Percentiles rank a stretch among this genome's conserved stretches.
Evolutionary conservation across 2,797 vertebrate genomes (phyloP).

Genomic region (Vespertilio murinus): DNA sequence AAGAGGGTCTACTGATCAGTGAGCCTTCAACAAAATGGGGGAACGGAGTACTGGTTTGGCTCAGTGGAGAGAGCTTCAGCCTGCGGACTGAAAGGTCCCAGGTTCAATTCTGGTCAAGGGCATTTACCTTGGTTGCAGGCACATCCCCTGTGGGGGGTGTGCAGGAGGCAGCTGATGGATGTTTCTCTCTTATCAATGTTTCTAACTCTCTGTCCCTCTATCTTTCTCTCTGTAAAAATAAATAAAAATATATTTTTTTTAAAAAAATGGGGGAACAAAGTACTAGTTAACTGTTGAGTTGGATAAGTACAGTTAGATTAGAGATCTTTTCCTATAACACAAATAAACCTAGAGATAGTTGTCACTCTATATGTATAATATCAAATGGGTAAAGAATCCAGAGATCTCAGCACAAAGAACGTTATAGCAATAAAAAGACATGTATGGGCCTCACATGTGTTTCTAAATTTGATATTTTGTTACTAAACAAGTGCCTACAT

Average conservation of each 20-base stretch:
- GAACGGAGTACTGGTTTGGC: neutral
- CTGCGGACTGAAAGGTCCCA: no score
- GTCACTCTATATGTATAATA: neutral
- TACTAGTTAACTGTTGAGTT: neutral
- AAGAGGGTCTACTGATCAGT: neutral
- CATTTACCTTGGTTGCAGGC: no score
- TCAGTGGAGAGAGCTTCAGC: no score
- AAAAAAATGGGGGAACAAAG: neutral
- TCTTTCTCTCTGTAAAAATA: no score
- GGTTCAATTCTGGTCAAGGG: no score
- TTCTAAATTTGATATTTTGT: conserved; percentile 14
- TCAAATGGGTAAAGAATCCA: neutral
- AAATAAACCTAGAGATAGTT: neutral
- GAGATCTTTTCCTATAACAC: neutral
- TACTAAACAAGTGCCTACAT: neutral
- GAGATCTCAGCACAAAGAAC: neutral
- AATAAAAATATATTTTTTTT: no score
- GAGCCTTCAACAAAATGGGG: neutral
- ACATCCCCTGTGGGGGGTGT: no score
- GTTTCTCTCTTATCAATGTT: no score
- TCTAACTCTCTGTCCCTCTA: no score
- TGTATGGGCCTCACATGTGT: neutral
- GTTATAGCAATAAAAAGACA: neutral
- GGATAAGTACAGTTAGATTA: neutral
- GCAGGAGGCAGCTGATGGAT: no score